Percentiles rank a stretch among this genome's conserved stretches.
phyloP scores from a whole-genome alignment of 2,888 invertebrate species.

The Melinopterus prodromus region DNA sequence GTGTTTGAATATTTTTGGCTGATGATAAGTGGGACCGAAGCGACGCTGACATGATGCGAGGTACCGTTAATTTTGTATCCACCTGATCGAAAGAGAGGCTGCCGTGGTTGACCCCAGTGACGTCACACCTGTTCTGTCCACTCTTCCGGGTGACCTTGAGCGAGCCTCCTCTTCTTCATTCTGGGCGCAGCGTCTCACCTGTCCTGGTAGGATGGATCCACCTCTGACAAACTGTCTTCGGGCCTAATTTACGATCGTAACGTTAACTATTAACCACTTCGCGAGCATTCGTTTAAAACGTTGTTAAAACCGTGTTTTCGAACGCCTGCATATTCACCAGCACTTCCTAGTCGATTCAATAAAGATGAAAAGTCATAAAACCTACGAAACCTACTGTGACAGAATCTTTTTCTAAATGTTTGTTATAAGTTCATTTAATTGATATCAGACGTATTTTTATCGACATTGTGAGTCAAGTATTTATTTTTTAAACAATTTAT shows the following conservation, averaged over 20 bases:
- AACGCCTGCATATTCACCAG: too few relatives aligned
- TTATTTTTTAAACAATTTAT: too few relatives aligned
- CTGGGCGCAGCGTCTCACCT: neutral
- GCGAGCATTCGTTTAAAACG: neutral
- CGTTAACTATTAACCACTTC: neutral
- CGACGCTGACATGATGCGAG: conserved; percentile 46
- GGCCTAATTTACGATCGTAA: neutral
- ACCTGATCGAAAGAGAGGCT: conserved; percentile 50
- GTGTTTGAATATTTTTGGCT: neutral
- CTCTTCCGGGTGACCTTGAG: conserved; percentile 57
- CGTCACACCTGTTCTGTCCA: conserved; percentile 53
- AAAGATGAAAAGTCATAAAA: too few relatives aligned
- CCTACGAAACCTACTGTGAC: too few relatives aligned
- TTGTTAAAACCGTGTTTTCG: neutral
- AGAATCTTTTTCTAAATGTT: too few relatives aligned
- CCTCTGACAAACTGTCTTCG: conserved; percentile 4
- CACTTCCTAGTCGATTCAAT: too few relatives aligned
- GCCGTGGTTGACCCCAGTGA: conserved; percentile 52
- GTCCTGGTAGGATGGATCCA: neutral
- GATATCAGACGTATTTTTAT: too few relatives aligned
- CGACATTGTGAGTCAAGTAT: too few relatives aligned
- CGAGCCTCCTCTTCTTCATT: conserved; percentile 37
- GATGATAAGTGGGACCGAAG: conserved; percentile 1
- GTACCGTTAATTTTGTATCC: conserved; percentile 52
- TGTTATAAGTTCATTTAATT: too few relatives aligned